Conservation (phyloP, 2,113 vertebrate species). For the Murina feae region DNA sequence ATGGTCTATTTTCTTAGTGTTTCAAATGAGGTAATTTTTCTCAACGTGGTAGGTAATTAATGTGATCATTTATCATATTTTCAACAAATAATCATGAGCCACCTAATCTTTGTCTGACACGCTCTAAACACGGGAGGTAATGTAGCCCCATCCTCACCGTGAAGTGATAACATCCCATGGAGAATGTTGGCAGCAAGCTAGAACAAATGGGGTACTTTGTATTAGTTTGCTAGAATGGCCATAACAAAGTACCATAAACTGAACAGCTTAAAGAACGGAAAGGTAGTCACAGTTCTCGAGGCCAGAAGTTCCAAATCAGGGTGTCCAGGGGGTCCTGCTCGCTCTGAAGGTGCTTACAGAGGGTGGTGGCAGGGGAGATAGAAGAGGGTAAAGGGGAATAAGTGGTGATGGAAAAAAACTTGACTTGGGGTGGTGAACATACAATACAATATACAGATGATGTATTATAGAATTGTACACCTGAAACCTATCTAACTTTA, state of each 20-base stretch:
- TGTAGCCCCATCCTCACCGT: not conserved
- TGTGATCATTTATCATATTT: conserved; percentile 1
- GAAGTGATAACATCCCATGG: not conserved
- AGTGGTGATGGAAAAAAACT: not conserved
- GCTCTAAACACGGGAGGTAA: not conserved
- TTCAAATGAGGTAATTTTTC: not conserved
- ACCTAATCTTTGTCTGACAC: not conserved
- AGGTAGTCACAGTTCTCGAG: not conserved
- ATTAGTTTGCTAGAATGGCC: not conserved
- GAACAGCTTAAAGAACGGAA: not conserved
- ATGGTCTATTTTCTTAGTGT: not conserved
- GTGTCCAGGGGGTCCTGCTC: not conserved
- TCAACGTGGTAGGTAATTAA: not conserved
- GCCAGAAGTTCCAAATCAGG: not conserved
- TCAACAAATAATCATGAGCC: not conserved
- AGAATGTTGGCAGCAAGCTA: not conserved
- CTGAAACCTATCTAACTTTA: not conserved
- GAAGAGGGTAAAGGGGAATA: not conserved
- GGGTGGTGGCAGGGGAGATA: not conserved
- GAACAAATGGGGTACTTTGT: not conserved
- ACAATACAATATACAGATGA: not conserved
- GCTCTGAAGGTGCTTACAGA: not conserved
- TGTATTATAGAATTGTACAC: not conserved
- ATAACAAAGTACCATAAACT: not conserved
- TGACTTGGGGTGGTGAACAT: not conserved